Base-by-base conservation (phyloP, 2,113 vertebrate species). In the Heptranchias perlo region DNA sequence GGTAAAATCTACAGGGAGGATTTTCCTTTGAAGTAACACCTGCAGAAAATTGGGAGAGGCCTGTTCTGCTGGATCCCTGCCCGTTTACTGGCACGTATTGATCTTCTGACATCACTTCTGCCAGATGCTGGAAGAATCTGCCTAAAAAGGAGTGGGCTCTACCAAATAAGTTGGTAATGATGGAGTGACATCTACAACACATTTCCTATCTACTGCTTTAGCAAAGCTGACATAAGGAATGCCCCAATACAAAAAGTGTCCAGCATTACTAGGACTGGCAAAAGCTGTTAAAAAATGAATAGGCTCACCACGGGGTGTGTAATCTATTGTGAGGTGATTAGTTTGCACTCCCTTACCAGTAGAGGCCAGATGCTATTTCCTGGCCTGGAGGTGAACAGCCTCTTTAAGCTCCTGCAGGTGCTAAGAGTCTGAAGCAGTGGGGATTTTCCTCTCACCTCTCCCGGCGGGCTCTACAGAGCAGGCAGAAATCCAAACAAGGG, bases 231-330 rank as follows among this genome's bases (percentile, higher is more conserved):
- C n/a, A 44, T 35, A 62, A 18, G 87, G 4, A 62, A 93, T 62
- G 35, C 35, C 35, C 21, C 35, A 93, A 39, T 39, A 62, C 58
- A 62, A 93, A 93, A 93, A 35, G 21, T 28, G 49, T 28, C 84
- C 21, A 87, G 84, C 76, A 82, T 82, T 82, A 35, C 82, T 86
- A 35, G 54, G 61, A 31, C 87, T 92, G 87, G 87, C 54, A 92
- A 92, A n/a, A n/a, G 61, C 18, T 93, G 16, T 93, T 23, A n/a
- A 93, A 39, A 93, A 62, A 92, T 93, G 62, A 93, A 62, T 64
- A 93, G 89, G 35, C n/a, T 21, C 89, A 62, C 58, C 89, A 93
- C 89, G 25, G 61, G 89, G 89, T 64, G 52, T 61, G 35, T 8
- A 39, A 61, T 61, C 31, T 61, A 61, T n/a, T 58, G 58, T 61